Percentiles rank a stretch among this genome's conserved stretches.
Evolutionary conservation across 2,888 invertebrate species (phyloP).

Genomic region (Andrena flavipes): DNA sequence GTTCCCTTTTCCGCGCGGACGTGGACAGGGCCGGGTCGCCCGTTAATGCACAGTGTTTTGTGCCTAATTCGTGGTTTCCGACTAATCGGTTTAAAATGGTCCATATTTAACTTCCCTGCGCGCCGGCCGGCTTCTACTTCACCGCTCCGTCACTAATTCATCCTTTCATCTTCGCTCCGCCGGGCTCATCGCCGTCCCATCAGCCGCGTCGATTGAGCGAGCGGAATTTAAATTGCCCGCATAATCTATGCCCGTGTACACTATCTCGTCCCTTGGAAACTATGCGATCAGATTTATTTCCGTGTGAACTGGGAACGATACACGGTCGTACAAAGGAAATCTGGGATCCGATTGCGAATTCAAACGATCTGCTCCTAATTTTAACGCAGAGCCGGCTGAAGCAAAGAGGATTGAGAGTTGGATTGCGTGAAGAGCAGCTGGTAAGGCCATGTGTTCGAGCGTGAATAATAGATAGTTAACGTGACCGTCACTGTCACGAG

Average conservation of each 20-base stretch:
- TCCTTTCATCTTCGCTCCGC: conserved; percentile 28
- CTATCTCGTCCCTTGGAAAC: conserved; percentile 16
- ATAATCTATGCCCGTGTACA: conserved; percentile 5
- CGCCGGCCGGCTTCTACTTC: background rate
- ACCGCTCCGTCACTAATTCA: conserved; percentile 22
- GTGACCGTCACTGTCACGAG: too few relatives aligned
- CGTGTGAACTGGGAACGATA: background rate
- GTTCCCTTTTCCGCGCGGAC: too few relatives aligned
- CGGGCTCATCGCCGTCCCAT: conserved; percentile 15
- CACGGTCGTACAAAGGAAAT: background rate
- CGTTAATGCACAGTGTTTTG: background rate
- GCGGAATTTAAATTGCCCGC: conserved; percentile 36
- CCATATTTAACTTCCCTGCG: conserved; percentile 15
- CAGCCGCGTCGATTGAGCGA: conserved; percentile 9
- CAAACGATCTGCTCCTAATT: background rate
- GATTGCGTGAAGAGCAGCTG: too few relatives aligned
- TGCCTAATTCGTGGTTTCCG: background rate
- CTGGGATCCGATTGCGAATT: background rate
- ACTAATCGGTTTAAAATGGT: conserved; percentile 24
- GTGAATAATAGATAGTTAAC: too few relatives aligned
- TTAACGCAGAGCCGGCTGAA: background rate
- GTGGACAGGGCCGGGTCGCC: background rate
- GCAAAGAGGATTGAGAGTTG: background rate
- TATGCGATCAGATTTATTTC: conserved; percentile 16
- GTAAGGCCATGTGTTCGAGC: too few relatives aligned